Evolutionary conservation across 2,888 invertebrate species (phyloP), one percentile per base, ranked within the genome.

Genomic region (Aphidius colemani): DNA sequence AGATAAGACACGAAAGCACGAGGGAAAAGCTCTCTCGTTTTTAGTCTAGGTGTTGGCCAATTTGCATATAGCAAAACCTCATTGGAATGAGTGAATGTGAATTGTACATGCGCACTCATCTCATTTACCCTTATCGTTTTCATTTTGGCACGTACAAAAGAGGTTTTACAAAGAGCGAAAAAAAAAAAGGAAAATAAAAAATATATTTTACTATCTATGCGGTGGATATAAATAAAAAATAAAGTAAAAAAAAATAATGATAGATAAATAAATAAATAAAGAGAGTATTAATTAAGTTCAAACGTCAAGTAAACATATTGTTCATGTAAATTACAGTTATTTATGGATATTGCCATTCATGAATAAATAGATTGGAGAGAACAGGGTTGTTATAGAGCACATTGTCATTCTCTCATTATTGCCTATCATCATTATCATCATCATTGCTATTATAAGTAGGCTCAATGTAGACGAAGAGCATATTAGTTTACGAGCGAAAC

Each of bases 1-100:
- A 74, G 74, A 74, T 74, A 74, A 74, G 74, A 71, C 74, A 74
- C 74, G 74, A 71, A 74, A 69, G 67, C 30, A 30, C 5, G 30
- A 30, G 30, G 30, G 30, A 30, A 30, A 30, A 30, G 69, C 71
- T 41, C 55, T 55, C 43, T 41, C 56, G 64, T 59, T 53, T 61
- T 55, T 55, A 70, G 66, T 64, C 69, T 74, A 72, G 72, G 73
- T 72, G 72, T 70, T 71, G 70, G 69, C 55, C 67, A 70, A 74
- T 74, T 74, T 74, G 70, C 74, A 74, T 74, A 72, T 67, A 71
- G 58, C 60, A 62, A 63, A 63, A 53, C 59, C 56, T 61, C 58
- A 39, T 5, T 30, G 63, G 51, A 64, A 66, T 53, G 66, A 60
- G 53, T 56, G 66, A 57, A 64, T 61, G 50, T 61, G 53, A 43